Conservation (phyloP, 2,113 vertebrate genomes). For the Zosterops japonicus region DNA sequence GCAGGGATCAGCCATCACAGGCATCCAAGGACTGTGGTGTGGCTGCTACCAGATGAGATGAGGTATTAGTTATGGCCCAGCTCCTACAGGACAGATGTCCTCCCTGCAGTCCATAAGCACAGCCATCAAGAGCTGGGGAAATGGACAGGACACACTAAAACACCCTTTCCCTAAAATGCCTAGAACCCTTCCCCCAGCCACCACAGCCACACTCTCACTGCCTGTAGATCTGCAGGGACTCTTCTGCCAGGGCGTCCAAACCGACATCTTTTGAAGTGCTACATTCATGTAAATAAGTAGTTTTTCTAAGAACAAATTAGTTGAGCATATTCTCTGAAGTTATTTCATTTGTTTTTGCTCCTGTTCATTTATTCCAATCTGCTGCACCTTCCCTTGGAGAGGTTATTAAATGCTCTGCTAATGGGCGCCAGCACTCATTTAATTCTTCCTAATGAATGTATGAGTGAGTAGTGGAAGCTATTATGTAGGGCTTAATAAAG, state of each 20-base stretch:
- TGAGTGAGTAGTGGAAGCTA: constrained; percentile 57
- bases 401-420: constrained; percentile 61
- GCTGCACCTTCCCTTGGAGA: constrained; percentile 60
- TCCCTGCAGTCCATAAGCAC: not conserved
- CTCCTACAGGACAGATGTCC: not conserved
- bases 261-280: not conserved
- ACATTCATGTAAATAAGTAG: not conserved
- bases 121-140: not conserved
- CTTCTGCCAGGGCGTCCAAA: not conserved
- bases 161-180: not conserved
- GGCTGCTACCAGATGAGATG: not conserved
- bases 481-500: constrained; percentile 61
- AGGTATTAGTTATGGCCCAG: not conserved
- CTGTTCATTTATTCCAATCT: constrained; percentile 62
- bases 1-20: not conserved
- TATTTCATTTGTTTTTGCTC: constrained; percentile 50
- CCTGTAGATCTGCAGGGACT: not conserved
- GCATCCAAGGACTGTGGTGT: not conserved
- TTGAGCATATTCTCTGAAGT: constrained; percentile 40
- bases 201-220: not conserved
- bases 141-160: not conserved
- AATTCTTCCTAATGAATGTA: constrained; percentile 62
- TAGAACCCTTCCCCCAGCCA: not conserved
- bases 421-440: constrained; percentile 58
- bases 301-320: constrained; percentile 29